phyloP scores from a whole-genome alignment of 2,113 vertebrate genomes.

The Fulmarus glacialis region DNA sequence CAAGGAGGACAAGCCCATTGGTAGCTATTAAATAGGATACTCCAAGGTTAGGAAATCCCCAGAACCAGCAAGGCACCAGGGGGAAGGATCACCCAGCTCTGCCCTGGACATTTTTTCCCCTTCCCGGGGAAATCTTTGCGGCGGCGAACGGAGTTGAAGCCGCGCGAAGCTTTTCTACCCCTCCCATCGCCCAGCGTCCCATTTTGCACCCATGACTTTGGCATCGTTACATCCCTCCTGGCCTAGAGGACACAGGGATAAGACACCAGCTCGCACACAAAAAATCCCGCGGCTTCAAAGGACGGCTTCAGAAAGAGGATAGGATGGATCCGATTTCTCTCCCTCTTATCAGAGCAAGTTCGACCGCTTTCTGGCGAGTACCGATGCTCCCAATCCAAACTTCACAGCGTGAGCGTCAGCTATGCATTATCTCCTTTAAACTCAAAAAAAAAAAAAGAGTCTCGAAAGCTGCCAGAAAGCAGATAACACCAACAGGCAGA shows the following conservation, averaged over 20 bases:
- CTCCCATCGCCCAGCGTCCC: accelerated
- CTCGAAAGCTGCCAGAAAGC: not conserved
- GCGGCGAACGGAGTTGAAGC: accelerated
- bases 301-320: not conserved
- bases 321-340: not conserved
- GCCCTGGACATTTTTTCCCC: not conserved
- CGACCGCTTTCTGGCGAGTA: not conserved
- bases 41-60: constrained; percentile 1
- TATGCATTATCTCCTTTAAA: not conserved
- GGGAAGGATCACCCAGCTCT: not conserved
- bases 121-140: accelerated
- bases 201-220: not conserved
- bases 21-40: not conserved
- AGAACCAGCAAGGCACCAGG: not conserved
- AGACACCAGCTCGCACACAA: not conserved
- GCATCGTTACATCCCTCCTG: not conserved
- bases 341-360: not conserved
- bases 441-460: not conserved
- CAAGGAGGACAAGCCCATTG: not conserved
- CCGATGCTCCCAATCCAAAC: not conserved
- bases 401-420: not conserved
- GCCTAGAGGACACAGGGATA: not conserved
- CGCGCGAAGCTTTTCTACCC: accelerated
- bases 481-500: not conserved
- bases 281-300: not conserved